Base-by-base conservation (phyloP, 2,888 invertebrate genomes). In the Phragmatobia fuliginosa region DNA sequence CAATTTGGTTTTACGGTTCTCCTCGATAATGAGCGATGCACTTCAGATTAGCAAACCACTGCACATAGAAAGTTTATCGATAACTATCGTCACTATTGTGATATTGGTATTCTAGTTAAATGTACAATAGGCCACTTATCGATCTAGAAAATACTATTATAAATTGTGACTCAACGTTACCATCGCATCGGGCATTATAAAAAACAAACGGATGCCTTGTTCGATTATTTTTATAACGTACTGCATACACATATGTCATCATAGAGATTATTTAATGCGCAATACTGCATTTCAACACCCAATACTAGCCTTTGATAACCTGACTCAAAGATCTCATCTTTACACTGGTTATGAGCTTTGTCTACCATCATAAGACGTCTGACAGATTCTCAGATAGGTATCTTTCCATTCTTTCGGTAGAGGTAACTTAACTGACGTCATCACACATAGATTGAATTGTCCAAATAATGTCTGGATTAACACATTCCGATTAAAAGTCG, bases 91-190 rank as follows among this genome's bases (percentile, higher is more conserved):
- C 56, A 28, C 52, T 14, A 52, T 14, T 56, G 28, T 16, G 16
- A 56, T 56, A 28, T 28, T 28, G 28, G 28, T 56, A 16, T 11
- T 56, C 28, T 28, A 56, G 49, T 52, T 25, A 14, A 25, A 52
- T 52, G 25, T 14, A 52, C 2, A 6, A 56, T 56, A 28, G 56
- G 16, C 56, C 6, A 56, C 5, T 28, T 56, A 56, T 56, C 16
- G 62, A 41, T 62, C 62, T 62, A 38, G 38, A 62, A 41, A 62
- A 62, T 41, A 41, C 28, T 38, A 25, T 61, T 31, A 56, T 61
- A 41, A 61, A 32, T 67, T 25, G 45, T 62, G 62, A 62, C 62
- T 62, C 62, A 41, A 38, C 62, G 10, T 28, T 31, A 41, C 4
- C 62, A 31, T 31, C 10, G 8, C 62, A 31, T 31, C 10, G 28